phyloP scores from a whole-genome alignment of 1,140 invertebrate genomes.

The Drosophila sturtevanti region DNA sequence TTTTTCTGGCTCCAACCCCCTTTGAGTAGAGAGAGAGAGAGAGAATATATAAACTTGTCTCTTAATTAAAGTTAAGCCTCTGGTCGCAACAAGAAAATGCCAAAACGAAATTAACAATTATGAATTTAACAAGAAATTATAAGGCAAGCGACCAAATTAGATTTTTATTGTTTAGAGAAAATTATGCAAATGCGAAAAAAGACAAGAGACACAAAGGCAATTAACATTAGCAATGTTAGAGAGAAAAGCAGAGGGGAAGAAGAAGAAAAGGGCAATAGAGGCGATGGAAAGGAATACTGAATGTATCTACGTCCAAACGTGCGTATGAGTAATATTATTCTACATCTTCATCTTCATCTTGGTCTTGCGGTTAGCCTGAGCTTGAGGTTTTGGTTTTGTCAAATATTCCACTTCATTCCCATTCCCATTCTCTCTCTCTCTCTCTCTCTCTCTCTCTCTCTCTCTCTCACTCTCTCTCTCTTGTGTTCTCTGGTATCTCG shows the following conservation, averaged over 20 bases:
- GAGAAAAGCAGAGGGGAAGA: background rate
- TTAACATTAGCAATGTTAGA: constrained; percentile 49
- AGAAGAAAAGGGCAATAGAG: background rate
- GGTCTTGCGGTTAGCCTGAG: constrained; percentile 55
- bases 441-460: constrained; percentile 13
- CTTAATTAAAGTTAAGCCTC: constrained; percentile 82
- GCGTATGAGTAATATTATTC: constrained; percentile 76
- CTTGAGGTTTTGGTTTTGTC: constrained; percentile 57
- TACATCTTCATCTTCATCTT: constrained; percentile 48
- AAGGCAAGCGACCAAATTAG: constrained; percentile 66
- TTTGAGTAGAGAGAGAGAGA: background rate
- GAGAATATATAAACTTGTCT: constrained; percentile 53
- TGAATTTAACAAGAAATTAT: constrained; percentile 82
- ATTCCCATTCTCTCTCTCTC: background rate
- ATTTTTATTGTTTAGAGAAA: constrained; percentile 82
- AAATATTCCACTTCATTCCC: constrained; percentile 5
- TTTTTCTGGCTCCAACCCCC: background rate
- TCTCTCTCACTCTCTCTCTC: constrained; percentile 13
- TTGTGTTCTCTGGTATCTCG: constrained; percentile 25
- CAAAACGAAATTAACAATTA: constrained; percentile 79
- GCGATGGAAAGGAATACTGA: constrained; percentile 47
- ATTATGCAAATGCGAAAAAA: constrained; percentile 74
- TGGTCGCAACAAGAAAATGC: constrained; percentile 42
- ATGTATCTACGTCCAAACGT: constrained; percentile 56
- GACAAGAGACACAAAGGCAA: constrained; percentile 57